phyloP scores from a whole-genome alignment of 2,888 invertebrate species.

The Megalurothrips usitatus region DNA sequence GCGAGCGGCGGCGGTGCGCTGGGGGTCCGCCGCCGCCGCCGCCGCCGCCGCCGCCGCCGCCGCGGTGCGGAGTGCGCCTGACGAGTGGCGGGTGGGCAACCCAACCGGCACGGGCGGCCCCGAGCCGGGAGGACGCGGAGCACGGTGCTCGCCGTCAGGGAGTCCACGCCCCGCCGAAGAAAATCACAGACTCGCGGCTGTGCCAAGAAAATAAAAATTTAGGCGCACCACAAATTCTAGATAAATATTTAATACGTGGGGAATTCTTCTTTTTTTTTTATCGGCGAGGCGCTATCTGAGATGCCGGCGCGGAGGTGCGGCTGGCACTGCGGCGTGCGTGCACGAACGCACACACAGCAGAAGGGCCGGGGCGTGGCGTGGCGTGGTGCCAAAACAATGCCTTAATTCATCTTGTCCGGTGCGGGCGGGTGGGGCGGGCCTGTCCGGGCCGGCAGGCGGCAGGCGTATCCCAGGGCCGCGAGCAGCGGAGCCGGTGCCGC shows the following conservation, averaged over 20 bases:
- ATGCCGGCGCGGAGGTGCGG: neutral
- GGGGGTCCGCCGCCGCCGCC: neutral
- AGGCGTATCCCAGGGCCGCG: too few relatives aligned
- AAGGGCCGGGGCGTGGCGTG: neutral
- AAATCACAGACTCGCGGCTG: too few relatives aligned
- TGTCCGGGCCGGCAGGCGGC: too few relatives aligned
- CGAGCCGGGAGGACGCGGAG: too few relatives aligned
- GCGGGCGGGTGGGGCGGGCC: neutral
- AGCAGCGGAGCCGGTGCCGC: too few relatives aligned
- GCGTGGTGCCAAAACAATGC: neutral
- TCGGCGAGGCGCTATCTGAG: neutral
- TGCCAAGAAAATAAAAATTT: too few relatives aligned
- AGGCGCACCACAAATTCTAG: too few relatives aligned
- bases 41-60: neutral
- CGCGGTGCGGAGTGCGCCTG: neutral
- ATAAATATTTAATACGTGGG: neutral
- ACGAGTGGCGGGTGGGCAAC: neutral
- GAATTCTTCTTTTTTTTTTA: neutral
- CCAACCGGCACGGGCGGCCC: neutral
- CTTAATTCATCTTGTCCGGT: constrained; percentile 1
- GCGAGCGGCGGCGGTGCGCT: neutral
- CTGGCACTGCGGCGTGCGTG: neutral
- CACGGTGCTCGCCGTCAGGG: neutral
- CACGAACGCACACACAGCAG: neutral
- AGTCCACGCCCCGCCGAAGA: too few relatives aligned